phyloP scores from a whole-genome alignment of 1,140 invertebrate genomes.

The Helicoverpa armigera region DNA sequence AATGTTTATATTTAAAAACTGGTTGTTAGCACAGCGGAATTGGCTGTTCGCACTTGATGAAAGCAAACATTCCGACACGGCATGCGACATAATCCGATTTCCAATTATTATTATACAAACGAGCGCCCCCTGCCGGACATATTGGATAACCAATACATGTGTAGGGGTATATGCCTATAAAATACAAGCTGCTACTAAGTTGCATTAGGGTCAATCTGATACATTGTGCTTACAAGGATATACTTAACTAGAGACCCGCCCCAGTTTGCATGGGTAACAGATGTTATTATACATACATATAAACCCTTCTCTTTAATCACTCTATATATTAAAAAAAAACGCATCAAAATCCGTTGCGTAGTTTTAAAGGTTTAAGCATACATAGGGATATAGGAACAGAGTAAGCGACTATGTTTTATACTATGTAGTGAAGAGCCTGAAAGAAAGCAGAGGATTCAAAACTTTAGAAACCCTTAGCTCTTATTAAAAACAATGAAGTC shows the following conservation, averaged over 20 bases:
- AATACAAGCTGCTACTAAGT: background rate
- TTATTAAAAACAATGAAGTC: too few species aligned
- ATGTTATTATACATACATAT: too few species aligned
- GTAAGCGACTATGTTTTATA: too few species aligned
- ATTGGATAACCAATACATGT: constrained; percentile 31
- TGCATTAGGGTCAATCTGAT: background rate
- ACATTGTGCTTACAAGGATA: background rate
- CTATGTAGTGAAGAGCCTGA: too few species aligned
- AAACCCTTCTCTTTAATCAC: too few species aligned
- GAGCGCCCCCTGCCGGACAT: constrained; percentile 31
- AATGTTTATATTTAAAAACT: constrained; percentile 49
- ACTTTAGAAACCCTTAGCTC: too few species aligned
- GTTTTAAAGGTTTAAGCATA: too few species aligned
- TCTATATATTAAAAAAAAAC: too few species aligned
- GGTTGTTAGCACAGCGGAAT: constrained; percentile 57
- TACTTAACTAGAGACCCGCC: background rate
- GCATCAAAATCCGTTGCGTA: too few species aligned
- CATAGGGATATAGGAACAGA: too few species aligned
- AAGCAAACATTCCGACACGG: constrained; percentile 60
- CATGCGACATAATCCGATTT: constrained; percentile 63
- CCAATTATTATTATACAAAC: constrained; percentile 63
- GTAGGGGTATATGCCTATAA: background rate
- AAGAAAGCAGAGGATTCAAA: too few species aligned
- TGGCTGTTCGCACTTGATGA: constrained; percentile 58
- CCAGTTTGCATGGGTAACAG: too few species aligned